Evolutionary conservation across 2,888 invertebrate genomes (phyloP), one percentile per base, ranked within the genome.

Genomic region (Ctena decussata): DNA sequence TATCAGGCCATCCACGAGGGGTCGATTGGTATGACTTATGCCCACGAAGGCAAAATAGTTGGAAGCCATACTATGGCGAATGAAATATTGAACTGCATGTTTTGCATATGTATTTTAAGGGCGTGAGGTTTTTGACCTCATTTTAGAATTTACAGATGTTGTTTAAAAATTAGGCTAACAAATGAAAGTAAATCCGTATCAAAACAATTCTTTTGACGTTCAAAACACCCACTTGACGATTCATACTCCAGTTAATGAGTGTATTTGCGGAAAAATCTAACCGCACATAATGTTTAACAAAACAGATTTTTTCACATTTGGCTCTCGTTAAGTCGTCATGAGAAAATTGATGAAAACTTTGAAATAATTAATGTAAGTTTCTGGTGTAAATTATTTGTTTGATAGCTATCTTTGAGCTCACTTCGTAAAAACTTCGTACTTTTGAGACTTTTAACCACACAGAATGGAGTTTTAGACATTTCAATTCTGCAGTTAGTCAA

Each of bases 241-340:
- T 32, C 15, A 6, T 65, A 21, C 8, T 5, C 11, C 65, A 35
- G 65, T 65, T 65, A 65, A 65, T 65, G 65, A 65, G 65, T 35
- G 65, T 24, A 35, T 35, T 65, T 65, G 35, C 35, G 30, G 65
- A 11, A n/a, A 57, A 57, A 57, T 12, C 12, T 27, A 57, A 27
- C 46, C 46, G 3, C 46, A 46, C 46, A 46, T 41, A 41, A 41
- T 41, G 41, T 24, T 60, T 60, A 60, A 60, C 60, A 60, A 60
- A 65, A 32, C 65, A 65, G 65, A n/a, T 35, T 35, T n/a, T 65
- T 65, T 35, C 65, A 65, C 65, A 65, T 65, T 65, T 65, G 65
- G 65, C 65, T 18, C 65, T 65, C 65, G 35, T 65, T 65, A 65
- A 15, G 18, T 35, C 35, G 32, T 65, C 35, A 32, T 65, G 65